Evolutionary conservation across 2,888 invertebrate genomes (phyloP).

Genomic region (Dynastes hyllus): DNA sequence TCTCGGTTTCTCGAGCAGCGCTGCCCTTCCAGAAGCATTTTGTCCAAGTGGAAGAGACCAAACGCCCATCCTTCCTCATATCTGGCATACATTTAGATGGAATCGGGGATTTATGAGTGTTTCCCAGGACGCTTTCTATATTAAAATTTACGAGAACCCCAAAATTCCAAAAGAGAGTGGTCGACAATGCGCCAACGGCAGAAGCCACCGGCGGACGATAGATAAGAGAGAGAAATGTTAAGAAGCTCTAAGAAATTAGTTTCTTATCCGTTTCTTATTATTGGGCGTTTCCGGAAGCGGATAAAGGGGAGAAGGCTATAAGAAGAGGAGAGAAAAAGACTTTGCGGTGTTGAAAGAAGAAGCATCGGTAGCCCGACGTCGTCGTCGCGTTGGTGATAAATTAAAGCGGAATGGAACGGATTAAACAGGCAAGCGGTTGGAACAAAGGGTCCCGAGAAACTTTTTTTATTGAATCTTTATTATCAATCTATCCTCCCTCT

Average conservation of each 20-base stretch:
- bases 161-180: conserved; percentile 11
- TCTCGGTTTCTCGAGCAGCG: neutral
- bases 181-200: neutral
- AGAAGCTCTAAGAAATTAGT: conserved; percentile 45
- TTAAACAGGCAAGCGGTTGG: conserved; percentile 33
- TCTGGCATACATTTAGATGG: conserved; percentile 24
- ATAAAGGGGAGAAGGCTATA: neutral
- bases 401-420: conserved; percentile 34
- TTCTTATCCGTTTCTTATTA: conserved; percentile 46
- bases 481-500: conserved; percentile 43
- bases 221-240: conserved; percentile 25
- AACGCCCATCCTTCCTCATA: neutral
- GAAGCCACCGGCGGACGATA: conserved; percentile 4
- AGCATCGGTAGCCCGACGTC: conserved; percentile 5
- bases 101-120: conserved; percentile 29
- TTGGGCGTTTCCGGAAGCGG: conserved; percentile 15
- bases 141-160: conserved; percentile 34
- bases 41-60: conserved; percentile 31
- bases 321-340: neutral
- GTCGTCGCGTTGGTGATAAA: conserved; percentile 30
- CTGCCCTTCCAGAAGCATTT: conserved; percentile 4
- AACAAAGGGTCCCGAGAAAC: conserved; percentile 33
- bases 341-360: conserved; percentile 15
- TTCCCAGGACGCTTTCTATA: conserved; percentile 18
- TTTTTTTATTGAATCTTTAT: conserved; percentile 48